Conservation (phyloP, 2,797 vertebrate species). For the Ibycter americanus region DNA sequence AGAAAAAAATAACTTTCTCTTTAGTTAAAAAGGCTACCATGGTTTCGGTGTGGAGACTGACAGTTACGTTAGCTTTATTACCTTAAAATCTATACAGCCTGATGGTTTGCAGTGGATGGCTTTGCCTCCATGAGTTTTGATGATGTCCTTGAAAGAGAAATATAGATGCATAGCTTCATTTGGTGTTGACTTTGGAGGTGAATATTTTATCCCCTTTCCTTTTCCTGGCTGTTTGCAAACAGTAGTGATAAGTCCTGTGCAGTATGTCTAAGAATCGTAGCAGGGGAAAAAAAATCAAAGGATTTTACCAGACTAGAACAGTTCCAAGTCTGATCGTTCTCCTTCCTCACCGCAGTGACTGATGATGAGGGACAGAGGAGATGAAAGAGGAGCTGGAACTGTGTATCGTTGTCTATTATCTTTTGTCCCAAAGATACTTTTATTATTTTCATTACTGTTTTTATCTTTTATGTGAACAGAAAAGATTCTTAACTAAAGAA, state of each 20-base stretch:
- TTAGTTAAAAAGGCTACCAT: constrained; percentile 38
- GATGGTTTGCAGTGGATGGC: neutral
- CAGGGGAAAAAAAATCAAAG: neutral
- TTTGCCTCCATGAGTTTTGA: constrained; percentile 49
- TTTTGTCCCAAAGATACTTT: constrained; percentile 9
- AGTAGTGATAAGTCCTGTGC: neutral
- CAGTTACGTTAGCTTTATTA: constrained; percentile 14
- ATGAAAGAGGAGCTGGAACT: constrained; percentile 32
- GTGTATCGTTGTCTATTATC: neutral
- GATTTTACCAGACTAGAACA: neutral
- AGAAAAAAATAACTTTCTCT: constrained; percentile 45
- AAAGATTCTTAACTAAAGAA: neutral
- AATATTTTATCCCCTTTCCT: constrained; percentile 55
- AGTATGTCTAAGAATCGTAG: neutral
- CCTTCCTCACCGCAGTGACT: neutral
- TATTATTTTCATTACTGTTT: constrained; percentile 17
- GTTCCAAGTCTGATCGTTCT: constrained; percentile 34
- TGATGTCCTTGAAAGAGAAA: constrained; percentile 65
- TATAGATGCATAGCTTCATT: constrained; percentile 24
- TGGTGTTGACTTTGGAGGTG: constrained; percentile 41
- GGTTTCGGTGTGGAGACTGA: constrained; percentile 46
- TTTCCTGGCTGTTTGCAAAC: constrained; percentile 24
- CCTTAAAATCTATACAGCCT: constrained; percentile 49
- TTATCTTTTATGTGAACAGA: constrained; percentile 10
- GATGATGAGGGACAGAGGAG: constrained; percentile 28